phyloP scores from a whole-genome alignment of 1,140 invertebrate genomes.

The Pogonus chalceus region DNA sequence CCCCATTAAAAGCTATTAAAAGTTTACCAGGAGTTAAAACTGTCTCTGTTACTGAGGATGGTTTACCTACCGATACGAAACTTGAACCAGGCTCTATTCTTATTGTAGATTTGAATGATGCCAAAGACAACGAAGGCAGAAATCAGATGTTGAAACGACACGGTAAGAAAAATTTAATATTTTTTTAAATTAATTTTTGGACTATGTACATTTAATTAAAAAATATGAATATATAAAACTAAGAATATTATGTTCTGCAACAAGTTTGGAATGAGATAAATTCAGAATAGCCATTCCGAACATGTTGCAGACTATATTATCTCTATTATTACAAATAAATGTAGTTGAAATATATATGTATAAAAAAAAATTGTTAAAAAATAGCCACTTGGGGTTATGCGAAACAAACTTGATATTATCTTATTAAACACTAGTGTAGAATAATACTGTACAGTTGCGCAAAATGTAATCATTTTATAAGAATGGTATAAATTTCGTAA shows the following conservation, averaged over 20 bases:
- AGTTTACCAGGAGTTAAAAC: slow-evolving; percentile 18
- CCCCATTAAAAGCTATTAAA: slow-evolving; percentile 26
- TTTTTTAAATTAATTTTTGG: background rate
- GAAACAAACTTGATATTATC: too few species aligned
- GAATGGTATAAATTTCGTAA: too few species aligned
- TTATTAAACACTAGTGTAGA: too few species aligned
- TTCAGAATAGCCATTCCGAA: too few species aligned
- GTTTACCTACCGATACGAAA: slow-evolving; percentile 24
- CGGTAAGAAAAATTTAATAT: slow-evolving; percentile 28
- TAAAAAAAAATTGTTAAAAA: too few species aligned
- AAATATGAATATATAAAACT: slow-evolving; percentile 7
- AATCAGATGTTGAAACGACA: slow-evolving; percentile 35
- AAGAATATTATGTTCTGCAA: slow-evolving; percentile 16
- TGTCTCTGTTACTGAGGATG: slow-evolving; percentile 21
- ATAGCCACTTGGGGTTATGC: too few species aligned
- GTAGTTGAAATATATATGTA: too few species aligned
- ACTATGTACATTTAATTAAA: slow-evolving; percentile 8
- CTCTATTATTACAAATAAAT: too few species aligned
- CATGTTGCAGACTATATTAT: too few species aligned
- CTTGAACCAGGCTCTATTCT: slow-evolving; percentile 22
- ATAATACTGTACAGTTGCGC: too few species aligned
- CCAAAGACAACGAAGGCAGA: slow-evolving; percentile 30
- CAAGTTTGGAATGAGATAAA: too few species aligned
- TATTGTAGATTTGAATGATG: slow-evolving; percentile 36
- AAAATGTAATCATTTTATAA: too few species aligned